Conservation (phyloP, 2,888 invertebrate genomes). For the Mellilla xanthometata region DNA sequence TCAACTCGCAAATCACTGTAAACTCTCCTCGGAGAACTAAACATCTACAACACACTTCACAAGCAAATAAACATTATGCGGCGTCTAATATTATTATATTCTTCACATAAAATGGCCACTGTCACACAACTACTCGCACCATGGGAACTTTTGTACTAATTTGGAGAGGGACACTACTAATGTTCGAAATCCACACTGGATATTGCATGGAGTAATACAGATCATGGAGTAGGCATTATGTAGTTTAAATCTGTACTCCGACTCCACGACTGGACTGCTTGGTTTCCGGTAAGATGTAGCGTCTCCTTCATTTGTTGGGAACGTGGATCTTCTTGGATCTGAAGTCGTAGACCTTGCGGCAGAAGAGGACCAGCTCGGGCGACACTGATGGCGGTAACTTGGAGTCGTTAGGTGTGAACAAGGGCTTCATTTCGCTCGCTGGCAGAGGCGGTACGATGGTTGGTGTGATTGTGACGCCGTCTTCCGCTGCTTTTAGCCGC, state of each 20-base stretch:
- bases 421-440: slow-evolving; percentile 81
- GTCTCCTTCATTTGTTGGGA: slow-evolving; percentile 65
- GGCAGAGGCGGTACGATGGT: slow-evolving; percentile 88
- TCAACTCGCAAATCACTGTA: slow-evolving; percentile 60
- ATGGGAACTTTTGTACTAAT: slow-evolving; percentile 74
- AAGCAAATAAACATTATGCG: slow-evolving; percentile 63
- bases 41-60: slow-evolving; percentile 66
- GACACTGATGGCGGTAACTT: slow-evolving; percentile 85
- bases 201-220: slow-evolving; percentile 20
- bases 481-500: slow-evolving; percentile 89
- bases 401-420: slow-evolving; percentile 76
- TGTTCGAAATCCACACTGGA: slow-evolving; percentile 23
- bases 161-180: slow-evolving; percentile 53
- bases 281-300: slow-evolving; percentile 13
- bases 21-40: slow-evolving; percentile 52
- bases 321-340: slow-evolving; percentile 89
- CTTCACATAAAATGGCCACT: slow-evolving; percentile 56
- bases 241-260: slow-evolving; percentile 51
- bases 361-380: slow-evolving; percentile 95
- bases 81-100: slow-evolving; percentile 50
- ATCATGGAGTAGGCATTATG: slow-evolving; percentile 35
- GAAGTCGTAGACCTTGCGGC: slow-evolving; percentile 96
- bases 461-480: slow-evolving; percentile 86
- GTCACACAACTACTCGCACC: slow-evolving; percentile 52
- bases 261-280: slow-evolving; percentile 27